These are phyloP conservation scores for Nesometra sesokonis DNA, from an alignment of 35 echinoderm and acorn worm genomes.

Conservation along the genomic window DNA sequence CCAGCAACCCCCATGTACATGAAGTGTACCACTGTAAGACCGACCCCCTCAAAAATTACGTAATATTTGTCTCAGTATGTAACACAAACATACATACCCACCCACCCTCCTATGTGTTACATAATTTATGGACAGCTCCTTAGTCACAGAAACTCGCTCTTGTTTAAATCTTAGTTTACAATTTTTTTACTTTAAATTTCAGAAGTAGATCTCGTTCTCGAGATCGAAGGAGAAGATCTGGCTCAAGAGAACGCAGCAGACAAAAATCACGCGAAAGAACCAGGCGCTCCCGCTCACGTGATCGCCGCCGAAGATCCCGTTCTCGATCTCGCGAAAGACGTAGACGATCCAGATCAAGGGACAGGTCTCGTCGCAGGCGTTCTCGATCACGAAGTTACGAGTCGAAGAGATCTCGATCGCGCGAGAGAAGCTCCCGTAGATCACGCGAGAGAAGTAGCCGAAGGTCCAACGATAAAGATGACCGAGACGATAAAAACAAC, in stretches of 20 bases:
- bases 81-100: no score
- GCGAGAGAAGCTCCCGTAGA: background rate
- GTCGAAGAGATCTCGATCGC: background rate
- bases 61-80: no score
- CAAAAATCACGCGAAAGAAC: slow-evolving; percentile 1
- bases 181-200: background rate
- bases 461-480: background rate
- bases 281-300: background rate
- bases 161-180: background rate
- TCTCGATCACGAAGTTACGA: background rate
- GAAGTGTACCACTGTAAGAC: background rate
- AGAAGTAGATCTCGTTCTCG: background rate
- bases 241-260: background rate
- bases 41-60: no score
- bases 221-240: background rate
- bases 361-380: background rate
- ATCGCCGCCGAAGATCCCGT: background rate
- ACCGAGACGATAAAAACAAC: no score
- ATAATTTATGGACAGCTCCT: background rate
- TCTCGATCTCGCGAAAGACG: background rate
- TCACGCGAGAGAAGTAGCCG: background rate
- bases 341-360: background rate
- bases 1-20: background rate
- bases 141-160: background rate
- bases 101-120: background rate